These are phyloP conservation scores for Ectropis grisescens DNA, from an alignment of 1,140 invertebrate genomes.

Conservation along the genomic window DNA sequence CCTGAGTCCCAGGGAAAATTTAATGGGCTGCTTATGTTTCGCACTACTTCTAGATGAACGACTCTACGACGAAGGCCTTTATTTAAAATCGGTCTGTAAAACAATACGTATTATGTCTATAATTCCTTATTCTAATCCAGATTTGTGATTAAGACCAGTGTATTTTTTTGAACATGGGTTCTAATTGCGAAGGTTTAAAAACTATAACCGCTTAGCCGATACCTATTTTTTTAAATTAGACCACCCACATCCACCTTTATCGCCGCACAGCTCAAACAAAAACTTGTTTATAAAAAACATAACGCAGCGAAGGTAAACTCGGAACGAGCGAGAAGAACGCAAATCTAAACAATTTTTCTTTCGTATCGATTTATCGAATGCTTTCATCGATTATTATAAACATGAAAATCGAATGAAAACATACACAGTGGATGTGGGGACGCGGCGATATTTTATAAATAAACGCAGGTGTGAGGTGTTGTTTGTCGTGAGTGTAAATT, in stretches of 20 bases:
- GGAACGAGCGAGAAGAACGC: slow-evolving; percentile 18
- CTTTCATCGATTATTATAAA: slow-evolving; percentile 39
- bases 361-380: slow-evolving; percentile 15
- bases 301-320: slow-evolving; percentile 24
- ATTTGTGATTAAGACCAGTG: too few relatives aligned
- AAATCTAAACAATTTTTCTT: slow-evolving; percentile 26
- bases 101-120: too few relatives aligned
- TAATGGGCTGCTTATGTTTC: too few relatives aligned
- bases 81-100: too few relatives aligned
- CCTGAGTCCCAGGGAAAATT: too few relatives aligned
- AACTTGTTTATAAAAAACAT: slow-evolving; percentile 30
- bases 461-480: not conserved
- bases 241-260: not conserved
- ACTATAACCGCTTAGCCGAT: too few relatives aligned
- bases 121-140: too few relatives aligned
- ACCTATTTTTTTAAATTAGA: too few relatives aligned
- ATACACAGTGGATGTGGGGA: slow-evolving; percentile 2
- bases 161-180: too few relatives aligned
- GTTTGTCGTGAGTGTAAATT: slow-evolving; percentile 1
- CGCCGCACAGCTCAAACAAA: not conserved
- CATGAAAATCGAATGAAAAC: slow-evolving; percentile 36
- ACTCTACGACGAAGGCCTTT: too few relatives aligned
- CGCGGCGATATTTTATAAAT: slow-evolving; percentile 20
- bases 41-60: too few relatives aligned
- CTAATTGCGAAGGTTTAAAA: too few relatives aligned